Base-by-base conservation (phyloP, 1,140 invertebrate genomes). In the Cydia amplana region DNA sequence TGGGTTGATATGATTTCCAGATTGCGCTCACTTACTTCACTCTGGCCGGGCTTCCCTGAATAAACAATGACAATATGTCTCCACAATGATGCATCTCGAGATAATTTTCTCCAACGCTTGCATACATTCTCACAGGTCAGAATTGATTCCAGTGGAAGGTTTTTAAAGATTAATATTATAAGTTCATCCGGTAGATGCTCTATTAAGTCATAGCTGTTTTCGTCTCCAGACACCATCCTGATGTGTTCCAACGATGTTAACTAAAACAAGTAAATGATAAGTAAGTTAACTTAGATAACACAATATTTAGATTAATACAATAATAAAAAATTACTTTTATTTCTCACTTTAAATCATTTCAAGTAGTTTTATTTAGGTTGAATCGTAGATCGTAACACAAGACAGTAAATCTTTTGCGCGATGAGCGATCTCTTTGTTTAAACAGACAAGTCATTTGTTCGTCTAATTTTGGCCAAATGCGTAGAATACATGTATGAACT, bases 131-230 rank as follows among this genome's bases (percentile, higher is more conserved):
- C 85, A 76, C 88, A 89, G 20, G 67, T 73, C 20, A 93, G 63
- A 36, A 93, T 64, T 5, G 85, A 79, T 10, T 91, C 84, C 36
- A 93, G 18, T 18, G 90, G 80, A 63, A 93, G 80, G 74, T 75
- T 86, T 82, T 88, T 87, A 65, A 93, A 92, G 77, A 93, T 90
- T 36, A 81, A 73, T 73, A 90, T 80, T 55, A 93, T 73, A 51
- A 93, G 82, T 81, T 93, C 93, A 78, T 92, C 84, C 32, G 93
- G 93, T 70, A 93, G 79, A 72, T 79, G 40, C 75, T 90, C 79
- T n/a, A 91, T 88, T 40, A 63, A 25, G 63, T 76, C 72, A 16
- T 25, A 78, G 25, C 23, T 63, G 32, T 70, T 74, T 63, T 80
- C 76, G 18, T 74, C 73, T 32, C 79, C 79, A 43, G 72, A 43